Conservation (phyloP, 2,113 vertebrate genomes). For the mouse (Mus musculus) region DNA sequence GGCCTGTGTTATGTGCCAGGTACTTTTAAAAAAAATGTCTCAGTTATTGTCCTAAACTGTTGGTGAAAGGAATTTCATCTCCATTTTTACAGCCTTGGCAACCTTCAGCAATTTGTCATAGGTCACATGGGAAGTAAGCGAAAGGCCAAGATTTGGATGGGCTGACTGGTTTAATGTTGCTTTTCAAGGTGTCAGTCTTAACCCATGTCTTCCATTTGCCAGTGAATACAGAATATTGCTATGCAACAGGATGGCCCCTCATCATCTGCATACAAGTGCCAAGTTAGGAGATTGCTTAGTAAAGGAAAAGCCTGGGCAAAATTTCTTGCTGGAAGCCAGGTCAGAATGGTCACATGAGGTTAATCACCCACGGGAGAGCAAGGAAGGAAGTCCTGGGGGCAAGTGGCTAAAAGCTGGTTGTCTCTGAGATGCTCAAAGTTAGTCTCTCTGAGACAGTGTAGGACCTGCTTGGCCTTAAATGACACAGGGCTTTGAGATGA, state of each 20-base stretch:
- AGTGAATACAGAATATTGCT: not conserved
- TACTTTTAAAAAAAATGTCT: not conserved
- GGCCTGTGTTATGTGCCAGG: not conserved
- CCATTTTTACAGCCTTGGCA: constrained; percentile 12
- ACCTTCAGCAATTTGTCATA: constrained; percentile 20
- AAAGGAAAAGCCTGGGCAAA: not conserved
- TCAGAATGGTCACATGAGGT: constrained; percentile 5
- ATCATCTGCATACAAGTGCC: not conserved
- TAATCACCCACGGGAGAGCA: not conserved
- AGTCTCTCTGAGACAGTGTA: not conserved
- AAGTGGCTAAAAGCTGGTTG: not conserved
- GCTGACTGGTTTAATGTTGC: not conserved
- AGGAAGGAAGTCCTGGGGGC: constrained; percentile 2
- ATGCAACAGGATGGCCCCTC: not conserved
- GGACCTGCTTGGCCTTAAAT: not conserved
- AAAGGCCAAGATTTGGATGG: not conserved
- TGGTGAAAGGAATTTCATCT: constrained; percentile 30
- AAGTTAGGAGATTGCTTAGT: not conserved
- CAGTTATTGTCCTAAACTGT: not conserved
- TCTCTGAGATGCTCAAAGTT: not conserved
- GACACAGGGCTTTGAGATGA: not conserved
- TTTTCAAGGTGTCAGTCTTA: constrained; percentile 10
- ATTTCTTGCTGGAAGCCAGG: not conserved
- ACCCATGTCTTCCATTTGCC: not conserved
- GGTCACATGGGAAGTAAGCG: not conserved